These are phyloP conservation scores for Linepithema humile DNA, from an alignment of 1,140 invertebrate species.

Conservation along the genomic window DNA sequence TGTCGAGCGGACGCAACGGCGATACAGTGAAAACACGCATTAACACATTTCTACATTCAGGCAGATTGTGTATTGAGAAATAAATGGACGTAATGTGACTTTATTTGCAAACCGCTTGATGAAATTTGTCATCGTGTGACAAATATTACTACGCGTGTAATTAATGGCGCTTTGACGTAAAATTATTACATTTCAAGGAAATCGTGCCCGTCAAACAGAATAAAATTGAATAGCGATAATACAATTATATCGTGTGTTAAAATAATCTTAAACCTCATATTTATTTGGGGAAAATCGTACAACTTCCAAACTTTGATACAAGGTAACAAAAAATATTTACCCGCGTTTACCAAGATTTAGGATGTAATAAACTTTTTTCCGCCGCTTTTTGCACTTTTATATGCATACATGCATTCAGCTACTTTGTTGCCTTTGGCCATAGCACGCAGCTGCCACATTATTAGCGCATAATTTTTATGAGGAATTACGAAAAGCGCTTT, in stretches of 20 bases:
- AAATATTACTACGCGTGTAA: conserved; percentile 22
- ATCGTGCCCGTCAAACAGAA: not conserved
- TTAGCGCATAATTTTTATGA: conserved; percentile 35
- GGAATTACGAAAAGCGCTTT: not conserved
- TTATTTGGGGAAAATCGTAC: not conserved
- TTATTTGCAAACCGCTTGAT: conserved; percentile 35
- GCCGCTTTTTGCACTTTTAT: not conserved
- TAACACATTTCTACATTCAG: conserved; percentile 13
- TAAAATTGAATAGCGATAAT: not conserved
- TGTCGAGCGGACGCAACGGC: not conserved
- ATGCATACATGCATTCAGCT: not conserved
- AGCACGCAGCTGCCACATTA: conserved; percentile 10
- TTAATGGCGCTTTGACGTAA: conserved; percentile 12
- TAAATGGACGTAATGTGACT: conserved; percentile 40
- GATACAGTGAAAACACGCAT: not conserved
- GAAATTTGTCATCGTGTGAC: conserved; percentile 31
- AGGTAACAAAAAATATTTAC: not conserved
- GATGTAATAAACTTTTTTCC: not conserved
- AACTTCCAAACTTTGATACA: not conserved
- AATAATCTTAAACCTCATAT: not conserved
- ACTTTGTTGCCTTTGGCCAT: not conserved
- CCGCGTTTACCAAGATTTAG: not conserved
- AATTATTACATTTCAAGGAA: conserved; percentile 19
- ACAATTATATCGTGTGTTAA: not conserved
- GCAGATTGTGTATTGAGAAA: conserved; percentile 38